phyloP scores from a whole-genome alignment of 1,140 invertebrate genomes.

The Oscheius sp. region DNA sequence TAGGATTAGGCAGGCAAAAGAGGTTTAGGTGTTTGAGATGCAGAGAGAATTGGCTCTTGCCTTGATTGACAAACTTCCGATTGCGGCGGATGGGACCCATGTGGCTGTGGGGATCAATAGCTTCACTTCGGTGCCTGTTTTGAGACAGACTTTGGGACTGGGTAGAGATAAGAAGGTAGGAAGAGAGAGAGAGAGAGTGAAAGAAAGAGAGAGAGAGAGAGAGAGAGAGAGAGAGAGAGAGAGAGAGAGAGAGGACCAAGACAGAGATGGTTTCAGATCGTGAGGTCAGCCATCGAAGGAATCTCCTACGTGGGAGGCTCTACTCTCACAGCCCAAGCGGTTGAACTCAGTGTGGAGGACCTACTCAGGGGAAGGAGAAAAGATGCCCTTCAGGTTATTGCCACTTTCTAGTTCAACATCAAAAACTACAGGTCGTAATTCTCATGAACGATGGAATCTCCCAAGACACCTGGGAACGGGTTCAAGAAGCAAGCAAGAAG shows the following conservation, averaged over 20 bases:
- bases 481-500: conserved; percentile 36
- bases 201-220: conserved; percentile 1
- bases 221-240: conserved; percentile 41
- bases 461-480: conserved; percentile 53
- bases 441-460: conserved; percentile 58
- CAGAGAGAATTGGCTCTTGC: conserved; percentile 53
- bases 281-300: conserved; percentile 53
- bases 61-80: conserved; percentile 55
- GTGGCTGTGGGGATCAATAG: conserved; percentile 55
- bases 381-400: conserved; percentile 47
- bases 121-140: conserved; percentile 48
- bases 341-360: conserved; percentile 53
- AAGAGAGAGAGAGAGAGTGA: neutral
- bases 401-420: conserved; percentile 20
- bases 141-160: conserved; percentile 52
- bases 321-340: conserved; percentile 53
- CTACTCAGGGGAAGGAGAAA: conserved; percentile 42
- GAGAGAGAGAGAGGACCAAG: neutral
- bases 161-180: conserved; percentile 50
- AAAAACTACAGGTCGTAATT: conserved; percentile 46
- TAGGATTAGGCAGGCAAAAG: neutral
- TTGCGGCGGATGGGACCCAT: conserved; percentile 46
- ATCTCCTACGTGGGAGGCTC: conserved; percentile 52
- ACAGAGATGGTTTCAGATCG: conserved; percentile 49
- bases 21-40: conserved; percentile 49